Base-by-base conservation (phyloP, 2,797 vertebrate genomes). In the Myotis planiceps region DNA sequence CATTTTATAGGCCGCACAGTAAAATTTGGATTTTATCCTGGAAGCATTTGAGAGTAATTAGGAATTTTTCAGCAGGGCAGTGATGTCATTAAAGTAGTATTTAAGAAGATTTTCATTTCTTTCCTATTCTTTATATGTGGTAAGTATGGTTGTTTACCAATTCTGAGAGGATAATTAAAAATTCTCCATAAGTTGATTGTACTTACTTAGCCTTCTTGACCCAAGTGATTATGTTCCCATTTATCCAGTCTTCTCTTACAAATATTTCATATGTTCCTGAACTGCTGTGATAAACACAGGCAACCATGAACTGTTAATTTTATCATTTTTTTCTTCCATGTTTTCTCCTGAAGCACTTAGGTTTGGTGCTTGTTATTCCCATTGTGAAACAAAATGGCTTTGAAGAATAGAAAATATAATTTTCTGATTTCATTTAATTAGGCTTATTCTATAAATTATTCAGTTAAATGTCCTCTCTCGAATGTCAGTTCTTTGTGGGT, bases 381-480 rank as follows among this genome's bases (percentile, higher is more conserved):
- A 49, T 58, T 90, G 37, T 87, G 53, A 90, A 72, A 42, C 79
- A 90, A 95, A 92, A 87, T 87, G 88, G 7, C 42, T 92, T 68
- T 83, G 81, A 93, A 65, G 58, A 75, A 37, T 45, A 89, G 58
- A 92, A 96, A 97, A 85, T 45, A 78, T 0, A 45, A 71, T 87
- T 83, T 89, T 91, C 84, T 83, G 51, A 92, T n/a, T 82, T 96
- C 14, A 87, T 92, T 90, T 96, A 83, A 92, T 94, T 63, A 92
- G 34, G 5, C 34, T 88, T 95, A 58, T 47, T 29, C 27, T 92
- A 65, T n/a, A 81, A 92, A 88, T 83, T 88, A 89, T 29, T 39
- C 47, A 88, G 32, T 45, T 93, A 9, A 81, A 92, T 95, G 94
- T 95, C 39, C 37, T 95, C 25, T 82, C 29, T 60, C 27, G 37